Conservation (phyloP, 2,797 vertebrate genomes). For the Buphagus erythrorhynchus region DNA sequence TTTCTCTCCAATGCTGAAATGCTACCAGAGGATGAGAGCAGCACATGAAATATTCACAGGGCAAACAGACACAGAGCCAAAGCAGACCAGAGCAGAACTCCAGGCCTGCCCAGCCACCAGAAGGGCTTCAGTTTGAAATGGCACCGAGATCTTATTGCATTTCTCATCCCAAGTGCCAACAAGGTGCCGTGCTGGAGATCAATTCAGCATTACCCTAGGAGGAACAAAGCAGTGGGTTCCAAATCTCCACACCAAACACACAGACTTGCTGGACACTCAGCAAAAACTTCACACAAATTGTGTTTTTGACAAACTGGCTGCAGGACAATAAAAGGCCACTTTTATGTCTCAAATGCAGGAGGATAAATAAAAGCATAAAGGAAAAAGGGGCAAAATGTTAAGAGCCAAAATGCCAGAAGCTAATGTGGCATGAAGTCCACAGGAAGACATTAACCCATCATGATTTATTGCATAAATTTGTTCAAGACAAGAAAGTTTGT, state of each 20-base stretch:
- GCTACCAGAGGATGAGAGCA: not conserved
- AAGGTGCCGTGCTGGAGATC: not conserved
- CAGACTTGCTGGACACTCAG: not conserved
- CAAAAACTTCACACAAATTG: not conserved
- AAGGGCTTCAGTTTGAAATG: not conserved
- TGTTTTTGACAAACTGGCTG: not conserved
- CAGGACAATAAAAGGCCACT: not conserved
- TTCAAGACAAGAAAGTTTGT: not conserved
- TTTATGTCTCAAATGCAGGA: not conserved
- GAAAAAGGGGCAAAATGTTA: not conserved
- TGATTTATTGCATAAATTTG: not conserved
- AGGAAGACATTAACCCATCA: not conserved
- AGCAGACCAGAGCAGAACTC: not conserved
- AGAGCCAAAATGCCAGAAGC: not conserved
- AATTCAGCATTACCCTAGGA: not conserved
- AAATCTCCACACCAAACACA: not conserved
- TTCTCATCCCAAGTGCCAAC: not conserved
- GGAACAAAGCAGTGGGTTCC: not conserved
- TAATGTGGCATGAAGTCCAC: not conserved
- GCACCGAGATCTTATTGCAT: not conserved
- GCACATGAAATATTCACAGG: conserved; percentile 17
- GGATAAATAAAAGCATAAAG: not conserved
- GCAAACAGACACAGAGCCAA: not conserved
- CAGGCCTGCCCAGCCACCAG: not conserved
- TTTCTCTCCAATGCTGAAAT: not conserved